Evolutionary conservation across 2,113 vertebrate genomes (phyloP).

Genomic region (Megaceryle maxima): DNA sequence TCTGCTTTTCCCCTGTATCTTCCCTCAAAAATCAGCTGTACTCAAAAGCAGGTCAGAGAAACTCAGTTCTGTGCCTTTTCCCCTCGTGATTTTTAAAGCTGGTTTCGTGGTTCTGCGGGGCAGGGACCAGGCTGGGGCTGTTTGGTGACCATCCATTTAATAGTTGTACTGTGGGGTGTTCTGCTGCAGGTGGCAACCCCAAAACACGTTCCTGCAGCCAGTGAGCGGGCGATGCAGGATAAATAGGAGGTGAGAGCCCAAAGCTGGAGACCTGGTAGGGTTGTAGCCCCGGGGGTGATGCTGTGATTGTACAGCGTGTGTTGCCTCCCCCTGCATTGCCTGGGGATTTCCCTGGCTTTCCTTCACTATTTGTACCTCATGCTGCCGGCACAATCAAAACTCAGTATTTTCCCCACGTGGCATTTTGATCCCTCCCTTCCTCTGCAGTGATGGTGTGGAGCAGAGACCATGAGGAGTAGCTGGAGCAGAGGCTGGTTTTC

Average conservation of each 20-base stretch:
- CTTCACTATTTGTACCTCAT: neutral
- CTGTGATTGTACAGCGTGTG: fast-evolving
- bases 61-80: too few relatives aligned
- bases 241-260: neutral
- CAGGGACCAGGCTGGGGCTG: neutral
- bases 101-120: neutral
- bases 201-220: neutral
- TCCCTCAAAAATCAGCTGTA: neutral
- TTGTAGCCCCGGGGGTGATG: too few relatives aligned
- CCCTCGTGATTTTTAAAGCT: neutral
- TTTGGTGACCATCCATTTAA: neutral
- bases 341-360: neutral
- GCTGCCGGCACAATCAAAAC: neutral
- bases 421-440: neutral
- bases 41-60: neutral
- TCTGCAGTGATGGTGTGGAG: neutral
- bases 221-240: neutral
- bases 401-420: neutral
- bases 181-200: neutral
- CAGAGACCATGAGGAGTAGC: neutral
- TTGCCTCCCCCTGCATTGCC: too few relatives aligned
- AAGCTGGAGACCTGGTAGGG: neutral
- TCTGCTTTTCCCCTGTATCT: neutral
- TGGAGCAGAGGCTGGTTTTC: neutral
- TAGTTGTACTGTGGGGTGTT: too few relatives aligned